Evolutionary conservation across 2,888 invertebrate genomes (phyloP), one percentile per base, ranked within the genome.

Genomic region (Polyploca ridens): DNA sequence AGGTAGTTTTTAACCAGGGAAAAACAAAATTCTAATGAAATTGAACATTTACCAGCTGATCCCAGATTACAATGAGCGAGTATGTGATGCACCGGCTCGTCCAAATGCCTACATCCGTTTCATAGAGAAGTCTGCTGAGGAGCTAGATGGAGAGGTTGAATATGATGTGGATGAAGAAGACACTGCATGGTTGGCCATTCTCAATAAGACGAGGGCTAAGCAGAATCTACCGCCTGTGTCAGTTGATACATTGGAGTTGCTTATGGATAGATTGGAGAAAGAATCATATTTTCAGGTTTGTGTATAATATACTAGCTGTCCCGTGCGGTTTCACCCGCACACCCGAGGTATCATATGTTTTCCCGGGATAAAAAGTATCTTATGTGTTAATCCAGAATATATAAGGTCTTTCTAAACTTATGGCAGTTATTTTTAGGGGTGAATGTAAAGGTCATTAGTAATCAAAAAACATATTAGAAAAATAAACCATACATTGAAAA

Each of bases 81-180:
- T 98, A 63, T 95, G 96, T 77, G 97, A 98, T 90, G 98, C 98
- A 0, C 97, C 98, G 61, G 94, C 97, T 0, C 94, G 98, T 61
- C 97, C 98, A 0, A 97, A 97, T 88, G 97, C 98, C 0, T 98
- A 98, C 83, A 99, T 98, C 64, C 95, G 98, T 67, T 99, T 98
- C 85, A 98, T 99, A 83, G 99, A 99, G 85, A 98, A 98, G 82
- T 98, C 98, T 10, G 96, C 97, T 0, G 99, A 99, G 87, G 99
- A 99, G 85, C 91, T 99, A 35, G 99, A 99, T 85, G 98, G 98
- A 66, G 98, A 97, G 80, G 96, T 96, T 8, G 99, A 99, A 88
- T 99, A 99, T 94, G 99, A 99, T 92, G 97, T 99, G 75, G 99
- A 99, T 87, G 99, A 99, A 86, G 99, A 99, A 93, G 99, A 99